phyloP scores from a whole-genome alignment of 2,888 invertebrate genomes.

The Aphidoletes aphidimyza region DNA sequence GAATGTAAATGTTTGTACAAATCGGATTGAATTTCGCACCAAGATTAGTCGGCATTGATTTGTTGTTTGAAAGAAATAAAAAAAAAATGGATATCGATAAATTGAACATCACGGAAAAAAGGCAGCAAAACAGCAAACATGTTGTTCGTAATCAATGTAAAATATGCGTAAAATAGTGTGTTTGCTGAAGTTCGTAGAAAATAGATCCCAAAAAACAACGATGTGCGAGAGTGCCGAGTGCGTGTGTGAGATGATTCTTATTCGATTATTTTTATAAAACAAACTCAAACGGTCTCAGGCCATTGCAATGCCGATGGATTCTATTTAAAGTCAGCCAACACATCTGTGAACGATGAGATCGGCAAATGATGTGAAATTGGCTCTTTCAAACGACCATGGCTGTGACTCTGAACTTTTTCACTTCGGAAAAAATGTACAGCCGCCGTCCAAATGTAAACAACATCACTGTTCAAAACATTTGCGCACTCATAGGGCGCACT shows the following conservation, averaged over 20 bases:
- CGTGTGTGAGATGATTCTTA: neutral
- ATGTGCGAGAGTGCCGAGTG: too few relatives aligned
- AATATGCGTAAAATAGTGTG: too few relatives aligned
- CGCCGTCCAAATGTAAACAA: constrained; percentile 25
- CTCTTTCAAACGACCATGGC: constrained; percentile 49
- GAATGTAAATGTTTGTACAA: neutral
- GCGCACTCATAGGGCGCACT: neutral
- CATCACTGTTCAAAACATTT: neutral
- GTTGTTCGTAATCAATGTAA: neutral
- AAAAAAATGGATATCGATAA: too few relatives aligned
- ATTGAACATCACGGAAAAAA: neutral
- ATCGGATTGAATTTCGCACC: constrained; percentile 12
- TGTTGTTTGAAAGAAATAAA: too few relatives aligned
- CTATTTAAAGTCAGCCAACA: constrained; percentile 14
- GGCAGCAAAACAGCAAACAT: neutral
- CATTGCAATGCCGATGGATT: constrained; percentile 22
- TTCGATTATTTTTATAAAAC: neutral
- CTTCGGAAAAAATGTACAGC: neutral
- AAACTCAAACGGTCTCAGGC: neutral
- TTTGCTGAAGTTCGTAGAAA: too few relatives aligned
- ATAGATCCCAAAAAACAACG: too few relatives aligned
- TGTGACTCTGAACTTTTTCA: constrained; percentile 51
- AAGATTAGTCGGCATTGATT: neutral
- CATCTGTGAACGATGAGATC: neutral
- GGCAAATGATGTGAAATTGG: neutral